Percentiles rank a stretch among this genome's conserved stretches.
Evolutionary conservation across 1,140 invertebrate genomes (phyloP).

Genomic region (Drosophila melanogaster): DNA sequence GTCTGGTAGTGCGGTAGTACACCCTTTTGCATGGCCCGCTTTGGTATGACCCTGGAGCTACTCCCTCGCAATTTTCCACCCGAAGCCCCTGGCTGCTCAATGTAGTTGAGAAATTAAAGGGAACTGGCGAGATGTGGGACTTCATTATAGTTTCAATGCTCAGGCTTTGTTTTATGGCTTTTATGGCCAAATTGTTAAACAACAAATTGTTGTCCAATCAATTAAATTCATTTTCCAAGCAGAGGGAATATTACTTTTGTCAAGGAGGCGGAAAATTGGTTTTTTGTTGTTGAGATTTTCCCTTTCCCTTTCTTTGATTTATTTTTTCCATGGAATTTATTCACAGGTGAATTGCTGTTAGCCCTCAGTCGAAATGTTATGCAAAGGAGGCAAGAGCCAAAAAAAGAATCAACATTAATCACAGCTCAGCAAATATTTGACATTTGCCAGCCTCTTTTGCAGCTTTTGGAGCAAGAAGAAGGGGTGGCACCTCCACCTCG

Average conservation of each 20-base stretch:
- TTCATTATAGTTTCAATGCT: constrained; percentile 32
- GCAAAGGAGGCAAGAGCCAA: constrained; percentile 48
- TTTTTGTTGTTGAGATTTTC: constrained; percentile 42
- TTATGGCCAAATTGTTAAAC: constrained; percentile 64
- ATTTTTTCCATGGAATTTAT: constrained; percentile 23
- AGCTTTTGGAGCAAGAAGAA: constrained; percentile 17
- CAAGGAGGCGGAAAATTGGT: constrained; percentile 58
- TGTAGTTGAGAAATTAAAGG: constrained; percentile 30
- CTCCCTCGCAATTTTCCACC: background rate
- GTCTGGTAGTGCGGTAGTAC: constrained; percentile 23
- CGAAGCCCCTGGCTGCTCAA: constrained; percentile 13
- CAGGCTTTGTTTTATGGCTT: constrained; percentile 53
- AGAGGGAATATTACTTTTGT: constrained; percentile 32
- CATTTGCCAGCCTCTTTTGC: constrained; percentile 61
- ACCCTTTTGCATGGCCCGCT: background rate
- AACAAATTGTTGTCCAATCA: constrained; percentile 49
- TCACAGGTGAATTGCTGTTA: constrained; percentile 66
- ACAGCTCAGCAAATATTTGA: constrained; percentile 82
- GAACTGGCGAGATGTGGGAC: constrained; percentile 2
- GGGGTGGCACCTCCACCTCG: background rate
- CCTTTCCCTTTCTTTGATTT: constrained; percentile 21
- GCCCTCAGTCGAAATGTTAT: constrained; percentile 42
- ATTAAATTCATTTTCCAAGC: constrained; percentile 70
- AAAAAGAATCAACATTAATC: constrained; percentile 80
- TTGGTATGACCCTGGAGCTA: constrained; percentile 29